These are phyloP conservation scores for Anas bahamensis DNA, from an alignment of 2,797 vertebrate species.

Conservation along the genomic window DNA sequence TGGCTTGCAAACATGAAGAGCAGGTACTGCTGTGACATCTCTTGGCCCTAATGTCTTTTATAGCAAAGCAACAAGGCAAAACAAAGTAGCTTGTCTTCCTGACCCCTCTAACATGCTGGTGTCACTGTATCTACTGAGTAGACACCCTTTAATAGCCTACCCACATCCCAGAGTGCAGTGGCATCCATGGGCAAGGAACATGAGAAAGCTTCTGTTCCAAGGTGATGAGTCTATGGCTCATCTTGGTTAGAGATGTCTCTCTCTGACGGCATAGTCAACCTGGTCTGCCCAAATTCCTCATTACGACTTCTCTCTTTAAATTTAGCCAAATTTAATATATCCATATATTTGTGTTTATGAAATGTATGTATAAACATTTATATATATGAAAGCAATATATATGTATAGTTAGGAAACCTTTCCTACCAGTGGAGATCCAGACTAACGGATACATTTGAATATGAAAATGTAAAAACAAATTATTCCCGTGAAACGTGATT, in stretches of 20 bases:
- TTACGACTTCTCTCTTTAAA: neutral
- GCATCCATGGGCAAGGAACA: neutral
- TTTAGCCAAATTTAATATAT: neutral
- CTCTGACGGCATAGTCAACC: neutral
- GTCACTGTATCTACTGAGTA: neutral
- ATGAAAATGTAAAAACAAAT: neutral
- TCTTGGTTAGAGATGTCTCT: neutral
- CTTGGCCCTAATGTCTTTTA: neutral
- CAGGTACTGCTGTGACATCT: conserved; percentile 76
- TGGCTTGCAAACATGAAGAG: conserved; percentile 85
- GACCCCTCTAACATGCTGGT: neutral
- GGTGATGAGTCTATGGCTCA: neutral
- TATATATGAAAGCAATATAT: neutral
- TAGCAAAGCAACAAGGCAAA: neutral
- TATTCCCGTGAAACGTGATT: neutral
- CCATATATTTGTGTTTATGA: neutral
- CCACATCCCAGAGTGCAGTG: neutral
- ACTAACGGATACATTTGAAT: neutral
- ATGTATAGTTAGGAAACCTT: neutral
- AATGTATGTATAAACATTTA: neutral
- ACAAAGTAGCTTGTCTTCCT: neutral
- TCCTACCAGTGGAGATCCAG: neutral
- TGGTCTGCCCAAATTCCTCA: neutral
- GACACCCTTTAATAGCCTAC: neutral
- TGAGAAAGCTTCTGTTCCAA: neutral